Evolutionary conservation across 37 sponge, comb jelly and placozoan genomes (phyloP).

Genomic region (Cliona cf. orientalis): DNA sequence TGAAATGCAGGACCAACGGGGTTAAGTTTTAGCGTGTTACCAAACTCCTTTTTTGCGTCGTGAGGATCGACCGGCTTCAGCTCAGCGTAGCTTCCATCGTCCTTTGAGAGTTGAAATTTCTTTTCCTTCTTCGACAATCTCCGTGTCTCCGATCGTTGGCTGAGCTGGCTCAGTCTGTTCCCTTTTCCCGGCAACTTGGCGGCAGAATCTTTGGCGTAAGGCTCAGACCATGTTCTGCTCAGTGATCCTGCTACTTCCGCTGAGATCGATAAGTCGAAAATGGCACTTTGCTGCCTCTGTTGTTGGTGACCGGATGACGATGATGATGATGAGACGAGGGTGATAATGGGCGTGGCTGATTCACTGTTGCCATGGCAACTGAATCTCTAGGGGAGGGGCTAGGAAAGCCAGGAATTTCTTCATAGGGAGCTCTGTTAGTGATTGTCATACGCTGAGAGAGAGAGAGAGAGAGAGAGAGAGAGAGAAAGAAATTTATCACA

Average conservation of each 20-base stretch:
- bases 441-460: background rate
- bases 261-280: too few species aligned
- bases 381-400: background rate
- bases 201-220: too few species aligned
- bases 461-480: background rate
- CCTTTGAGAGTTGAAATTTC: slow-evolving; percentile 42
- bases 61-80: slow-evolving; percentile 44
- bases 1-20: slow-evolving; percentile 26
- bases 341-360: background rate
- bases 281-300: too few species aligned
- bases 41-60: slow-evolving; percentile 26
- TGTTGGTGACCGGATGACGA: too few species aligned
- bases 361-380: background rate
- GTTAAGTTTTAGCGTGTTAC: slow-evolving; percentile 16
- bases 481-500: too few species aligned
- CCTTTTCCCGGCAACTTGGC: too few species aligned
- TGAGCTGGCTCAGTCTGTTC: too few species aligned
- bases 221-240: too few species aligned
- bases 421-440: background rate
- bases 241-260: too few species aligned
- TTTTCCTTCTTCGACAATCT: slow-evolving; percentile 54
- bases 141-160: background rate
- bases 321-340: background rate
- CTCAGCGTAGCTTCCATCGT: slow-evolving; percentile 52
- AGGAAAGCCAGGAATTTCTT: background rate